Evolutionary conservation across 2,113 vertebrate genomes (phyloP), one percentile per base, ranked within the genome.

Genomic region (Actinemys pallida): DNA sequence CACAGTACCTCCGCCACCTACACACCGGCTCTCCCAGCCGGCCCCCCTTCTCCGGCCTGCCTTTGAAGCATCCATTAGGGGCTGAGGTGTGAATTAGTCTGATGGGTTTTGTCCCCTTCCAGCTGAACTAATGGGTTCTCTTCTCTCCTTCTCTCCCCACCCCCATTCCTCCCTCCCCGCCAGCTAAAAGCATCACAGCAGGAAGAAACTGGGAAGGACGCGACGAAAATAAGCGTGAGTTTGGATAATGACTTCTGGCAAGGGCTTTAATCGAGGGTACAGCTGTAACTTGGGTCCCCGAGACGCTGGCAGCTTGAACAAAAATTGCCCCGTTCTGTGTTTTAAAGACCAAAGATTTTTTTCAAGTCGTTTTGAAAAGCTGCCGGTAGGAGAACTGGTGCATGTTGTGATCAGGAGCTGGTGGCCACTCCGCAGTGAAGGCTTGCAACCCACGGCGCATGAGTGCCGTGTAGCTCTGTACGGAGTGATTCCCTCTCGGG

Each of bases 181-280:
- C 98, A 99, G 99, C 98, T 99, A 93, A 97, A 97, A 86, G 93
- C 96, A 47, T 98, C 97, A 22, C 98, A 97, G n/a, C 98, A 98
- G 97, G 99, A 99, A 95, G 98, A 99, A 93, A 95, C 98, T 0
- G 98, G 98, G 90, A 99, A 98, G 98, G 99, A 99, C 10, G 99
- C 98, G 1, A 99, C 99, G 53, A 99, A 99, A 99, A 99, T 99
- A 95, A 99, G 99, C 25, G 99, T 99, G 98, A 99, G 99, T 99
- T 96, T 75, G 96, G 47, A n/a, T 31, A 42, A 88, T 24, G 95
- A 88, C 92, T 76, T 96, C 93, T 50, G 17, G 8, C 6, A 16
- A 79, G 88, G 84, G 57, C 81, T 93, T 39, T 6, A 20, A 88
- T 42, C 14, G 76, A 62, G 93, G 90, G 88, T 65, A 17, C 12